Conservation (phyloP, 2,113 vertebrate genomes). For the Galbula dea region DNA sequence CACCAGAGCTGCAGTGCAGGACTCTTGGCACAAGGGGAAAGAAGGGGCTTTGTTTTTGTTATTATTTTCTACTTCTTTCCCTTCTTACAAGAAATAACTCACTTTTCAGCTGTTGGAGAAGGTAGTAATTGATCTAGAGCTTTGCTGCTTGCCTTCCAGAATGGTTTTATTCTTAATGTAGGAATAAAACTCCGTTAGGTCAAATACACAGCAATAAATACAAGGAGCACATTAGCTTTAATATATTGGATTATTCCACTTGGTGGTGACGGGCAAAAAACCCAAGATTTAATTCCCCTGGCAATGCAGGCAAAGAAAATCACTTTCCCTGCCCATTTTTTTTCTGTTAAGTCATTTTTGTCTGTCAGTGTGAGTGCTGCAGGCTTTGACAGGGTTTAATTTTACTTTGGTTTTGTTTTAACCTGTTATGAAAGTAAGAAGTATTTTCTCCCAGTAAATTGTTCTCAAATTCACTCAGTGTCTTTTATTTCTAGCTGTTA, state of each 20-base stretch:
- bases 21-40: constrained; percentile 11
- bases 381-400: constrained; percentile 10
- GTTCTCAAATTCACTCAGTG: not conserved
- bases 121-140: constrained; percentile 70
- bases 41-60: not conserved
- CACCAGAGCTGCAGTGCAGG: constrained; percentile 61
- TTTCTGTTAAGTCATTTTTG: constrained; percentile 50
- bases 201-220: constrained; percentile 70
- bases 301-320: constrained; percentile 71
- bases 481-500: not conserved
- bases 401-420: not conserved
- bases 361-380: constrained; percentile 16
- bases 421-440: not conserved
- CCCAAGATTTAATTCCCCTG: constrained; percentile 73
- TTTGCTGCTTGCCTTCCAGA: constrained; percentile 38
- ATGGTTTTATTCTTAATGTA: constrained; percentile 66
- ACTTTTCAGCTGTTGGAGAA: constrained; percentile 67
- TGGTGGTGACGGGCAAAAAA: constrained; percentile 56
- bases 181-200: constrained; percentile 68
- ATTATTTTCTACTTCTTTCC: not conserved
- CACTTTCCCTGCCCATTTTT: constrained; percentile 28
- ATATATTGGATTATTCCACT: constrained; percentile 77
- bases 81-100: constrained; percentile 69
- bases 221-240: constrained; percentile 64
- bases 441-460: constrained; percentile 1